Conservation (phyloP, 2,888 invertebrate genomes). For the Ceramica pisi region DNA sequence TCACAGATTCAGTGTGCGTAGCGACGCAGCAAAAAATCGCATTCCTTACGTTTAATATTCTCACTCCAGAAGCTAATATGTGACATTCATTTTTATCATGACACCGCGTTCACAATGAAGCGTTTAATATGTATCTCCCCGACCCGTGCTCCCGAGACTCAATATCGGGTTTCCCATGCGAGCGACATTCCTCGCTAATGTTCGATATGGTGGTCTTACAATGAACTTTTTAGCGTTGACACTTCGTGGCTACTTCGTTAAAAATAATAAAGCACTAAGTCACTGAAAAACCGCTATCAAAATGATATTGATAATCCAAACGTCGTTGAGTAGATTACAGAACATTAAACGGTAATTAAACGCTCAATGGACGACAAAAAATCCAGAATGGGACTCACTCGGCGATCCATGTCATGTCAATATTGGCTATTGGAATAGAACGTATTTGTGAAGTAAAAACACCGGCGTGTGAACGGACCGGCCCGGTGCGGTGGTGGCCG, state of each 20-base stretch:
- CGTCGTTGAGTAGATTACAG: conserved; percentile 33
- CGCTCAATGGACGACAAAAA: conserved; percentile 62
- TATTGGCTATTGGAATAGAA: conserved; percentile 78
- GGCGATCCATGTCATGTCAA: conserved; percentile 76
- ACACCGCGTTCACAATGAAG: conserved; percentile 67
- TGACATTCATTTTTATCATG: conserved; percentile 71
- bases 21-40: conserved; percentile 64
- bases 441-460: conserved; percentile 75
- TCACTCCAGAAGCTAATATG: conserved; percentile 70
- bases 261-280: conserved; percentile 1
- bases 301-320: conserved; percentile 36
- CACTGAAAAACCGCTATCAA: conserved; percentile 21
- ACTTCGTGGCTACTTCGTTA: conserved; percentile 19
- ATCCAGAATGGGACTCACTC: conserved; percentile 61
- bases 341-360: conserved; percentile 60
- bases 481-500: conserved; percentile 66
- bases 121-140: conserved; percentile 72
- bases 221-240: conserved; percentile 35
- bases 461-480: conserved; percentile 81
- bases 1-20: conserved; percentile 73
- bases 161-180: conserved; percentile 79
- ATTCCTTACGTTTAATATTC: conserved; percentile 71
- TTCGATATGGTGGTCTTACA: conserved; percentile 75
- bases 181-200: conserved; percentile 78
- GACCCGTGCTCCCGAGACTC: conserved; percentile 70